phyloP scores from a whole-genome alignment of 2,888 invertebrate genomes.

The Rotaria macrura region DNA sequence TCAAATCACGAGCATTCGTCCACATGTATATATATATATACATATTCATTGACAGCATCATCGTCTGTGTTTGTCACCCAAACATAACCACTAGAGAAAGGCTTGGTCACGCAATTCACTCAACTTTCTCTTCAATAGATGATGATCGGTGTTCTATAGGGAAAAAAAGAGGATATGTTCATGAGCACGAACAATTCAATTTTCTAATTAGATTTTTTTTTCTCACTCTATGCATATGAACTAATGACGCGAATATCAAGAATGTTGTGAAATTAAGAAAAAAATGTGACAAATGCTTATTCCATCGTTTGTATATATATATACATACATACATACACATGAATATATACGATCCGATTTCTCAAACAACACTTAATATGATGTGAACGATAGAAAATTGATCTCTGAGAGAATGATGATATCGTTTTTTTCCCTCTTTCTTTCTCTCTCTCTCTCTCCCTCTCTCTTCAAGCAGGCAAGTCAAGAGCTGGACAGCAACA shows the following conservation, averaged over 20 bases:
- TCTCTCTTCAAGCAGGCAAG: not conserved
- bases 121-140: not conserved
- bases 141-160: not conserved
- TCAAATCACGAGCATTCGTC: not conserved
- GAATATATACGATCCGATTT: conserved; percentile 9
- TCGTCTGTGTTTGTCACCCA: not conserved
- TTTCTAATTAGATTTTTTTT: conserved; percentile 5
- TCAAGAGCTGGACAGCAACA: conserved; percentile 11
- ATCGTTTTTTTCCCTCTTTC: not conserved
- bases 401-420: conserved; percentile 7
- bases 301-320: no score
- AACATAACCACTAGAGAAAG: not conserved
- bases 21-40: not conserved
- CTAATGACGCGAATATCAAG: not conserved
- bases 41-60: conserved; percentile 2
- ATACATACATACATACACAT: no score
- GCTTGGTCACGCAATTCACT: conserved; percentile 8
- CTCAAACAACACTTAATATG: not conserved
- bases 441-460: no score
- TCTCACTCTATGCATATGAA: not conserved
- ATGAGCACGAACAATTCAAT: conserved; percentile 7
- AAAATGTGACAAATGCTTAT: conserved; percentile 1
- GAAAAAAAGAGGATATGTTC: conserved; percentile 1
- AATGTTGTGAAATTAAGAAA: not conserved
- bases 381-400: conserved; percentile 14